These are phyloP conservation scores for Bicyclus anynana DNA, from an alignment of 1,140 invertebrate species.

Conservation along the genomic window DNA sequence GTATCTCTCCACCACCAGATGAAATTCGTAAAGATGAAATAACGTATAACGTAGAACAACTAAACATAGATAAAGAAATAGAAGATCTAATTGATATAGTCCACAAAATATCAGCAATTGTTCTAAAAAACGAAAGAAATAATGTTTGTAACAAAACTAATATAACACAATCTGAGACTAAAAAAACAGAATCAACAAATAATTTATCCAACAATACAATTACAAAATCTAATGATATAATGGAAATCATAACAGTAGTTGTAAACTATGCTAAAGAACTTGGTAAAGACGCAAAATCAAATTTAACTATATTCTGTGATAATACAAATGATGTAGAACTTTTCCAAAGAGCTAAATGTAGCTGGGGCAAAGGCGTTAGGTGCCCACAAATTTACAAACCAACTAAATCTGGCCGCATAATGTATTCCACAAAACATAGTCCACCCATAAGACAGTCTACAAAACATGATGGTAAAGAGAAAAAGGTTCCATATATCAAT, in stretches of 20 bases:
- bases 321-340: constrained; percentile 27
- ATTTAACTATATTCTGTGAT: constrained; percentile 45
- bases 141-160: constrained; percentile 44
- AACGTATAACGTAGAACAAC: constrained; percentile 22
- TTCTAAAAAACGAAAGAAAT: constrained; percentile 37
- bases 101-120: constrained; percentile 37
- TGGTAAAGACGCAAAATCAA: constrained; percentile 32
- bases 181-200: not conserved
- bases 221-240: constrained; percentile 24
- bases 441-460: constrained; percentile 38
- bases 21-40: constrained; percentile 17
- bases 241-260: constrained; percentile 32
- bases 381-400: constrained; percentile 33
- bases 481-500: constrained; percentile 10
- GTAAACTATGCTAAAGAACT: constrained; percentile 31
- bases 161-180: not conserved
- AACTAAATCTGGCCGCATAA: constrained; percentile 36
- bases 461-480: constrained; percentile 27
- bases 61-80: constrained; percentile 42
- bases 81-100: constrained; percentile 40
- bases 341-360: constrained; percentile 32
- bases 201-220: not conserved
- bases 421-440: constrained; percentile 46
- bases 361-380: constrained; percentile 5
- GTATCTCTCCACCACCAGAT: constrained; percentile 49